A percentile compares a stretch with the other conserved stretches of the same genome.
Evolutionary conservation across 2,888 invertebrate species (phyloP).

Genomic region (Cyrtodaria siliqua): DNA sequence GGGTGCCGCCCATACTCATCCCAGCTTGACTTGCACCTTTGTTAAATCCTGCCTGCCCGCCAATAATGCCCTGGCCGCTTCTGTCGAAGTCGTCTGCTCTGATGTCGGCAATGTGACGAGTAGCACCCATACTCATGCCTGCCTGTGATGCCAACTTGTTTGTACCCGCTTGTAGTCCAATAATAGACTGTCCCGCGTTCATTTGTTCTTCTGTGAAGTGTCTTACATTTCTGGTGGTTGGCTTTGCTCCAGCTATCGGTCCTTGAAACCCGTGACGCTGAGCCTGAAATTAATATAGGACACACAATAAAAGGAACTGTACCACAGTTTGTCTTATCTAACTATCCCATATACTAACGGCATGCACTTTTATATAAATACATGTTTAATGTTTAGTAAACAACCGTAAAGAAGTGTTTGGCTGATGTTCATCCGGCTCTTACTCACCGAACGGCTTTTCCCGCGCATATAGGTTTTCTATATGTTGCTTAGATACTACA

Average conservation of each 20-base stretch:
- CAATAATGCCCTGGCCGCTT: slow-evolving; percentile 73
- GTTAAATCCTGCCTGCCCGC: slow-evolving; percentile 80
- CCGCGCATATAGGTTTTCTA: too few species aligned
- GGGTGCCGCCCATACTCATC: slow-evolving; percentile 74
- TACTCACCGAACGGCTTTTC: too few species aligned
- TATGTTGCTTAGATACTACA: too few species aligned
- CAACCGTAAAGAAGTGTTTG: too few species aligned
- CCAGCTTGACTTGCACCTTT: slow-evolving; percentile 81
- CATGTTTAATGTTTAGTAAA: too few species aligned
- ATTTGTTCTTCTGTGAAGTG: slow-evolving; percentile 81
- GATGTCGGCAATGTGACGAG: slow-evolving; percentile 79
- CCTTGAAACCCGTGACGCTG: slow-evolving; percentile 82
- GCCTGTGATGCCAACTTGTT: slow-evolving; percentile 85
- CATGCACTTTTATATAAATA: too few species aligned
- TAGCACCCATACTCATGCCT: slow-evolving; percentile 81
- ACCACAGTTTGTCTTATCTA: too few species aligned
- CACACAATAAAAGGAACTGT: too few species aligned
- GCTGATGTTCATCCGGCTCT: too few species aligned
- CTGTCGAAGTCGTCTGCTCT: slow-evolving; percentile 73
- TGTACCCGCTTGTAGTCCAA: slow-evolving; percentile 84
- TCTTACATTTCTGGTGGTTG: slow-evolving; percentile 78
- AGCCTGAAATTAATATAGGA: slow-evolving; percentile 72
- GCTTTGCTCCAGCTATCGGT: slow-evolving; percentile 82
- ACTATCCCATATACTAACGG: too few species aligned
- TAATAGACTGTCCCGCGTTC: slow-evolving; percentile 77